Conservation (phyloP, 2,888 invertebrate genomes). For the Acleris holmiana region DNA sequence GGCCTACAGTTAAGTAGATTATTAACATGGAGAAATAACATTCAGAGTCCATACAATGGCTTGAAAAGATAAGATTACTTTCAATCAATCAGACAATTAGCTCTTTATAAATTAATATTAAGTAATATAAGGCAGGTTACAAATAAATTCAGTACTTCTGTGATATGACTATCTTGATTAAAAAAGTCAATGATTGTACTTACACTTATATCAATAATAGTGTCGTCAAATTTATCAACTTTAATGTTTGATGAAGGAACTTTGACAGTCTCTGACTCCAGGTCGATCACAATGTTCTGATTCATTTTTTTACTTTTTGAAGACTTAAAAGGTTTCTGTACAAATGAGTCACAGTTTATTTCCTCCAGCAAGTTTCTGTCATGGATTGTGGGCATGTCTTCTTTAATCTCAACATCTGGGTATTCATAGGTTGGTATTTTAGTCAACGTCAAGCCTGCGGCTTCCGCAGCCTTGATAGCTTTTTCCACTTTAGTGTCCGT, state of each 20-base stretch:
- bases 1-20: too few relatives aligned
- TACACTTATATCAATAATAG: constrained; percentile 88
- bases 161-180: too few relatives aligned
- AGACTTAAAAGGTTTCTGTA: constrained; percentile 85
- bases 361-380: constrained; percentile 86
- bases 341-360: constrained; percentile 88
- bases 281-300: constrained; percentile 89
- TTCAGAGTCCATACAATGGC: too few relatives aligned
- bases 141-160: too few relatives aligned
- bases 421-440: constrained; percentile 80
- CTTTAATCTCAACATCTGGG: constrained; percentile 75
- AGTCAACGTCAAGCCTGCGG: constrained; percentile 79
- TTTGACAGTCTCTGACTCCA: constrained; percentile 88
- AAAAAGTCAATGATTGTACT: constrained; percentile 53
- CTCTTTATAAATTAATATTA: too few relatives aligned
- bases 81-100: too few relatives aligned
- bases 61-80: too few relatives aligned
- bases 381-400: constrained; percentile 81
- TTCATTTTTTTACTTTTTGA: constrained; percentile 85
- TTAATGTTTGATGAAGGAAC: constrained; percentile 84
- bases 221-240: constrained; percentile 78
- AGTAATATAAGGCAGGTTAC: too few relatives aligned
- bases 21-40: too few relatives aligned
- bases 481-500: constrained; percentile 76
- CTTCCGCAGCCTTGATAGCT: constrained; percentile 79